phyloP scores from a whole-genome alignment of 2,797 vertebrate species.

The Coendou prehensilis region DNA sequence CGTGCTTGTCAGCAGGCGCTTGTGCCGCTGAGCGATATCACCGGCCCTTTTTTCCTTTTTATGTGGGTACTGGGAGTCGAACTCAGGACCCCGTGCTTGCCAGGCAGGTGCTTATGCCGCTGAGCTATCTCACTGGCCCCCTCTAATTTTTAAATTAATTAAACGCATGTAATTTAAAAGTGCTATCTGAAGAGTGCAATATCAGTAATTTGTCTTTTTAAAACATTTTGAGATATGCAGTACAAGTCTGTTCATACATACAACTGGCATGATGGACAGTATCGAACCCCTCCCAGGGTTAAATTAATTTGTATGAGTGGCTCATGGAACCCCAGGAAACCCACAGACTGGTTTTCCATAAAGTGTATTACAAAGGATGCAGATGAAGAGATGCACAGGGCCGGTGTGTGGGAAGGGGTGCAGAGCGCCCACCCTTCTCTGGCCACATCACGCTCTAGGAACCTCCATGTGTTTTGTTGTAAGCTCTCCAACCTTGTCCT shows the following conservation, averaged over 20 bases:
- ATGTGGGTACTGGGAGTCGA: background rate
- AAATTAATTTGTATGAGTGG: background rate
- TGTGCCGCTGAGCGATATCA: no score
- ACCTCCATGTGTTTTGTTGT: background rate
- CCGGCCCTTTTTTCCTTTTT: no score
- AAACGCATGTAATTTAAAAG: background rate
- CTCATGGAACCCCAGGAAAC: background rate
- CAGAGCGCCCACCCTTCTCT: background rate
- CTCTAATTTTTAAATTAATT: slow-evolving; percentile 34
- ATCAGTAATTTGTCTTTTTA: slow-evolving; percentile 23
- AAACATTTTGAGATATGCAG: slow-evolving; percentile 15
- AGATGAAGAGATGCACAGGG: no score
- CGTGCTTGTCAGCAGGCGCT: background rate
- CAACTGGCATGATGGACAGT: background rate
- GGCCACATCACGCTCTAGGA: background rate
- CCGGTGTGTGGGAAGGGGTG: background rate
- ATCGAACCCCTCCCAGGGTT: background rate
- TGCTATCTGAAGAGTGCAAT: background rate
- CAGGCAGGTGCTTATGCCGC: background rate
- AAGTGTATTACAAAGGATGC: background rate
- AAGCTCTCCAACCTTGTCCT: background rate
- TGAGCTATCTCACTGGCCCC: no score
- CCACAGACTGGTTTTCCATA: background rate
- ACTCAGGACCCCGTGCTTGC: background rate
- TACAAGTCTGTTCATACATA: background rate